Conservation (phyloP, 1,140 invertebrate genomes). For the Phymorhynchus buccinoides region DNA sequence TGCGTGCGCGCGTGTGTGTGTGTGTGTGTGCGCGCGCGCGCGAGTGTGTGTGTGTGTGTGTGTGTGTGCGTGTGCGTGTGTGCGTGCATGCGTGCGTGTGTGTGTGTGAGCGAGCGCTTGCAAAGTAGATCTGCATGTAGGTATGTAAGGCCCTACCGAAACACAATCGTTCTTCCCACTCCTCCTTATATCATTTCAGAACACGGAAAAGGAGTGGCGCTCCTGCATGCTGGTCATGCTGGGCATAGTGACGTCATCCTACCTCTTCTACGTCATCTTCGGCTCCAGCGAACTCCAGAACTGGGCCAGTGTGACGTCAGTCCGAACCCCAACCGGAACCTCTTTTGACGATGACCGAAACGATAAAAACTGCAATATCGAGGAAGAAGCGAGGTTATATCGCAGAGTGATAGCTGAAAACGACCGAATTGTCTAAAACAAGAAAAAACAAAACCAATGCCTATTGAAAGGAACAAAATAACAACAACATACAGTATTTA, state of each 20-base stretch:
- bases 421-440: too few species aligned
- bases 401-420: too few species aligned
- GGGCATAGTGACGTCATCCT: neutral
- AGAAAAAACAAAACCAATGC: too few species aligned
- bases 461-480: too few species aligned
- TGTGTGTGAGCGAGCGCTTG: neutral
- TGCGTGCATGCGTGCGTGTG: neutral
- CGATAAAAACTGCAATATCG: neutral
- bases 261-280: conserved; percentile 13
- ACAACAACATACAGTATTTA: too few species aligned
- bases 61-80: neutral
- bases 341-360: neutral
- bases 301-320: neutral
- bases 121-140: neutral
- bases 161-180: neutral
- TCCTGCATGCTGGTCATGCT: neutral
- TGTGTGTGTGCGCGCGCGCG: too few species aligned
- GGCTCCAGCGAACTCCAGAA: conserved; percentile 10
- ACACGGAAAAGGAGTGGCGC: neutral
- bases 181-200: neutral
- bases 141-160: neutral
- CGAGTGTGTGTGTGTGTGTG: too few species aligned
- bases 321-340: neutral
- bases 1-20: too few species aligned
- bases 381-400: too few species aligned